Evolutionary conservation across 2,888 invertebrate species (phyloP).

Genomic region (Oligia strigilis): DNA sequence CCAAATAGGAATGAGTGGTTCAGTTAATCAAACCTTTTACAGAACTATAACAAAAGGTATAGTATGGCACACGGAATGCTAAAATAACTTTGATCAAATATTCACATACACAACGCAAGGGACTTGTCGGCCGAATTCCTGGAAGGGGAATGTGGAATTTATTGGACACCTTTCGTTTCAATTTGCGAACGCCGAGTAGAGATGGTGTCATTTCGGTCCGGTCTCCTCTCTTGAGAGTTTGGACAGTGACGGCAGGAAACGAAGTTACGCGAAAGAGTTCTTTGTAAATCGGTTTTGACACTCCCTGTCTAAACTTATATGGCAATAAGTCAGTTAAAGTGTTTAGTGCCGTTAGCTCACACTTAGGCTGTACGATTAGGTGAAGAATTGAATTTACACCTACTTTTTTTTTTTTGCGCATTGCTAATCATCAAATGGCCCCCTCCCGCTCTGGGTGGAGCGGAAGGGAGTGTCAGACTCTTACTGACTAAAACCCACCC

Average conservation of each 20-base stretch:
- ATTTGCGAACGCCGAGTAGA: conserved; percentile 80
- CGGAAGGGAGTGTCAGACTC: too few relatives aligned
- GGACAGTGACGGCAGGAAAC: conserved; percentile 50
- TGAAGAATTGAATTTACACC: neutral
- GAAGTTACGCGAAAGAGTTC: conserved; percentile 42
- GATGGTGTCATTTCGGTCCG: conserved; percentile 75
- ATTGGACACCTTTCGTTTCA: conserved; percentile 88
- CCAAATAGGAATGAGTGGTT: neutral
- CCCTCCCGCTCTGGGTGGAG: too few relatives aligned
- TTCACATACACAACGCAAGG: conserved; percentile 79
- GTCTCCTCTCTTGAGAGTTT: conserved; percentile 59
- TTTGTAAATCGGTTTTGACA: conserved; percentile 11
- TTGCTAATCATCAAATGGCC: too few relatives aligned
- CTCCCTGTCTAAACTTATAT: neutral
- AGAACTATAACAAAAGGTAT: conserved; percentile 58
- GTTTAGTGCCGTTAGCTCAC: neutral
- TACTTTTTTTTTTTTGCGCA: too few relatives aligned
- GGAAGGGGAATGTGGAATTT: conserved; percentile 81
- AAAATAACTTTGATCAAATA: conserved; percentile 79
- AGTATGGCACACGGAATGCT: conserved; percentile 65
- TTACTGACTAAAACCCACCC: too few relatives aligned
- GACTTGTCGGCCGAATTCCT: conserved; percentile 79
- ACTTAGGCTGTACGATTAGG: neutral
- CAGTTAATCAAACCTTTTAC: conserved; percentile 51
- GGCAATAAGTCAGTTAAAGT: neutral